Conservation (phyloP, 2,797 vertebrate species). For the Trachops cirrhosus region DNA sequence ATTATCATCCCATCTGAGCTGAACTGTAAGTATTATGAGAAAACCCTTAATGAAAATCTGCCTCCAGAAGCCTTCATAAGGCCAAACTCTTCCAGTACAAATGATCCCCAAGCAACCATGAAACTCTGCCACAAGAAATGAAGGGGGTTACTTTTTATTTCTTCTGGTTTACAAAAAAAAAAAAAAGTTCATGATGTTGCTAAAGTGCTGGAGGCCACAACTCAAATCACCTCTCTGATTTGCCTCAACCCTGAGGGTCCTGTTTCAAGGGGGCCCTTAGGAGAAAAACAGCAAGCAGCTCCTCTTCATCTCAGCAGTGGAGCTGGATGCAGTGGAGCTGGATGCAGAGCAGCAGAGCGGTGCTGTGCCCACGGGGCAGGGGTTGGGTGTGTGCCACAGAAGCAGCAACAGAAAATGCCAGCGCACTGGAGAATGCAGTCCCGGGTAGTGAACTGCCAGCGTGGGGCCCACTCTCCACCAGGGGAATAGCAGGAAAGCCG, state of each 20-base stretch:
- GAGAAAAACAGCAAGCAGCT: neutral
- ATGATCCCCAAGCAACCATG: neutral
- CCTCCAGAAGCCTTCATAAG: neutral
- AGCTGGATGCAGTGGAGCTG: neutral
- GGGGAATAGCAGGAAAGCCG: neutral
- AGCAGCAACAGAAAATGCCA: neutral
- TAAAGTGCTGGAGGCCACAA: neutral
- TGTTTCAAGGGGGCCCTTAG: neutral
- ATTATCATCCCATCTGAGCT: neutral
- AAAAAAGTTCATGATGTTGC: neutral
- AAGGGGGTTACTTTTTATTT: neutral
- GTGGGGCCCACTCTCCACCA: neutral
- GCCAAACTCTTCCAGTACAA: neutral
- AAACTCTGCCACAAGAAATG: neutral
- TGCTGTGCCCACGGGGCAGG: neutral
- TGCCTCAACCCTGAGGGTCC: neutral
- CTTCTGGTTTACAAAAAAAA: neutral
- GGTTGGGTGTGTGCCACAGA: neutral
- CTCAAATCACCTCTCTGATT: neutral
- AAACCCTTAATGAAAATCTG: neutral
- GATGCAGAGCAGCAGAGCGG: neutral
- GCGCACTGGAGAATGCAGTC: neutral
- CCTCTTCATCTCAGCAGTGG: neutral
- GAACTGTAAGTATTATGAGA: rapidly evolving
- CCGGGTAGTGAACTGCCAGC: neutral